These are phyloP conservation scores for Nannoperca australis DNA, from an alignment of 2,797 vertebrate genomes.

Conservation along the genomic window DNA sequence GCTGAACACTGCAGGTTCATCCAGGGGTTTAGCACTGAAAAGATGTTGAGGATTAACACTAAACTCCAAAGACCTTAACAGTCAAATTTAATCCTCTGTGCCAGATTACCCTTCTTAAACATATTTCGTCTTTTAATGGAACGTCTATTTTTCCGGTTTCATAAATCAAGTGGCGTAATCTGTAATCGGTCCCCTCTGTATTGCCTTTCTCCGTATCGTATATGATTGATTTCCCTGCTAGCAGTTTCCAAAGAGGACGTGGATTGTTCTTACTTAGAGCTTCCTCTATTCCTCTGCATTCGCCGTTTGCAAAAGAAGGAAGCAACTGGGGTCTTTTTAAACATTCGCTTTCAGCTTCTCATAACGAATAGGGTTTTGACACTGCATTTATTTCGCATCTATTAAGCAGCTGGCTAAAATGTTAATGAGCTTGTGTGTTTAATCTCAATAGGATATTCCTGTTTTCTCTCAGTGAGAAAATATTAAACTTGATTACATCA, in stretches of 20 bases:
- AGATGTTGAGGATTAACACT: conserved; percentile 20
- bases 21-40: neutral
- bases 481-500: conserved; percentile 31
- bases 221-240: conserved; percentile 53
- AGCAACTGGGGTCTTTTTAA: conserved; percentile 9
- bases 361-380: conserved; percentile 2
- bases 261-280: conserved; percentile 40
- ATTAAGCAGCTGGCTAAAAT: conserved; percentile 13
- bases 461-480: conserved; percentile 26
- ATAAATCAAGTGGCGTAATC: conserved; percentile 57
- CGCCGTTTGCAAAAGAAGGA: neutral
- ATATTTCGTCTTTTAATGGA: conserved; percentile 28
- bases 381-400: conserved; percentile 18
- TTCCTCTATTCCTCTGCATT: conserved; percentile 27
- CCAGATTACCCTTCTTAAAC: conserved; percentile 28
- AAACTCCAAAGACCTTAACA: conserved; percentile 27
- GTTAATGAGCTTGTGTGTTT: neutral
- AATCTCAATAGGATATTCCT: conserved; percentile 6
- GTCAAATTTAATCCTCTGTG: conserved; percentile 18
- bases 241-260: conserved; percentile 21
- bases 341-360: conserved; percentile 6
- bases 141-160: conserved; percentile 39
- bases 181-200: conserved; percentile 46
- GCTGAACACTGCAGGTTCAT: neutral
- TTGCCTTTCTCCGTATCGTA: conserved; percentile 22